A percentile compares a stretch with the other conserved stretches of the same genome.
Evolutionary conservation across 2,113 vertebrate genomes (phyloP).

Genomic region (Redunca redunca): DNA sequence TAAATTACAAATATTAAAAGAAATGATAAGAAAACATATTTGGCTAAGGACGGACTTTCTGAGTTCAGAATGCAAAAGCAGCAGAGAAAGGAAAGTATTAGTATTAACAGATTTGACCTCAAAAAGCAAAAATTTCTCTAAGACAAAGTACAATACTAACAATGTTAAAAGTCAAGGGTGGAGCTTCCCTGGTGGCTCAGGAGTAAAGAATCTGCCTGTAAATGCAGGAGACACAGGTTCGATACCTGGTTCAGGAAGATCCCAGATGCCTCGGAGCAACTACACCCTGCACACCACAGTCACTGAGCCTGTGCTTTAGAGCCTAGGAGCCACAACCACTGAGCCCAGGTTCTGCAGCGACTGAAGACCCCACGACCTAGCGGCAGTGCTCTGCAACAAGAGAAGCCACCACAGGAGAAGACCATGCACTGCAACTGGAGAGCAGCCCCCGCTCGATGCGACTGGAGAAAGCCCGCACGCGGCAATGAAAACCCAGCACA

Average conservation of each 20-base stretch:
- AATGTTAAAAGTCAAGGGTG: neutral
- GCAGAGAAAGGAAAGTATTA: neutral
- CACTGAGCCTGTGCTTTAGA: neutral
- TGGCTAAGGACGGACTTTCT: neutral
- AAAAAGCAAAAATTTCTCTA: neutral
- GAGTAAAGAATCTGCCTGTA: neutral
- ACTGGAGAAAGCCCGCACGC: neutral
- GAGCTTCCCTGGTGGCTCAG: neutral
- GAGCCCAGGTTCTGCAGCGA: neutral
- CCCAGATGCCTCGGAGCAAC: neutral
- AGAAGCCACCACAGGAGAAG: neutral
- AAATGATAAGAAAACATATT: neutral
- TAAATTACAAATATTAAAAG: neutral
- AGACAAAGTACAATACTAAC: neutral
- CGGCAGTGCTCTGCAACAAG: neutral
- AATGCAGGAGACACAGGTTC: neutral
- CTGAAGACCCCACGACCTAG: neutral
- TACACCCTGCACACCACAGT: neutral
- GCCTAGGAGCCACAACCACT: neutral
- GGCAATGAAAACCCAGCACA: neutral
- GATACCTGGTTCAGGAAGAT: neutral
- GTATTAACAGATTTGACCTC: neutral
- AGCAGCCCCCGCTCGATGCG: neutral
- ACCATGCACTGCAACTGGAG: neutral
- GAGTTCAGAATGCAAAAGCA: neutral